Evolutionary conservation across 2,113 vertebrate genomes (phyloP).

Genomic region (Pseudopipra pipra): DNA sequence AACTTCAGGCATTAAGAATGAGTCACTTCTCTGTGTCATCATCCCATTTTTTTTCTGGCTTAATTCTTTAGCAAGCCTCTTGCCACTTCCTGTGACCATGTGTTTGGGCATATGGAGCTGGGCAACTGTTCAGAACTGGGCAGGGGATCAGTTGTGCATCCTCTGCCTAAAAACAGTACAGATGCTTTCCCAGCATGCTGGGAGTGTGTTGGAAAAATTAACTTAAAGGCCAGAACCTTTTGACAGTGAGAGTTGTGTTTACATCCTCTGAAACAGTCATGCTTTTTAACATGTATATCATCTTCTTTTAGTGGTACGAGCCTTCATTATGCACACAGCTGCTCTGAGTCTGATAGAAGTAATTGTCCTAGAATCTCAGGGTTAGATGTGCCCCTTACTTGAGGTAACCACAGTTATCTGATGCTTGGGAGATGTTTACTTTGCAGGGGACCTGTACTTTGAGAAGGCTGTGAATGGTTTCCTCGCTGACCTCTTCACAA

Average conservation of each 20-base stretch:
- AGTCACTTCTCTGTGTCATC: not conserved
- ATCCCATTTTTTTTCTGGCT: not conserved
- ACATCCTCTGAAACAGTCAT: not conserved
- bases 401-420: not conserved
- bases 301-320: not conserved
- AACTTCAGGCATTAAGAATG: not conserved
- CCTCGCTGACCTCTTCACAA: conserved; percentile 94
- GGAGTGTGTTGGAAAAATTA: not conserved
- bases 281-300: not conserved
- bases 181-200: conserved; percentile 51
- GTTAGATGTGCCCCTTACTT: not conserved
- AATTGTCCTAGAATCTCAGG: not conserved
- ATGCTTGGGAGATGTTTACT: not conserved
- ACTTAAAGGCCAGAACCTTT: conserved; percentile 14
- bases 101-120: conserved; percentile 25
- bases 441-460: conserved; percentile 94
- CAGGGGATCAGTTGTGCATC: not conserved
- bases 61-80: not conserved
- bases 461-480: conserved; percentile 98
- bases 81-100: conserved; percentile 32
- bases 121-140: conserved; percentile 7
- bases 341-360: not conserved
- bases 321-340: not conserved
- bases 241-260: not conserved
- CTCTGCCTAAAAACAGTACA: not conserved